Percentiles rank a stretch among this genome's conserved stretches.
These are phyloP conservation scores for Pollenia amentaria DNA, from an alignment of 2,888 invertebrate genomes.

Conservation along the genomic window DNA sequence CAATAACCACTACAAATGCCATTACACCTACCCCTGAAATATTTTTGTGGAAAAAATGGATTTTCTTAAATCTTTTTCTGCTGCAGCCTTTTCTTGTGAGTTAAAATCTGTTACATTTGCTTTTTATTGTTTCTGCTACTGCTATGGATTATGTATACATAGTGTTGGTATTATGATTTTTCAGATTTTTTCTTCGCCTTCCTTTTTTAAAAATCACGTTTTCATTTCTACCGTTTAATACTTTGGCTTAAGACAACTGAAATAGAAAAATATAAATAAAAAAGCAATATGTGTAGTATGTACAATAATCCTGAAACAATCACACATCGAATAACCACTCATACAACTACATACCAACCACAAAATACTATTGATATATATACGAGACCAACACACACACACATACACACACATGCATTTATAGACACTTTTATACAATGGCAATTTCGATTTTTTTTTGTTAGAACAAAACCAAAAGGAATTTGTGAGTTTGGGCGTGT, in stretches of 20 bases:
- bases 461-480: conserved; percentile 1
- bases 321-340: conserved; percentile 9
- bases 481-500: conserved; percentile 10
- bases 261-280: conserved; percentile 50
- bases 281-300: conserved; percentile 45
- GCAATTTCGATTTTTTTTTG: conserved; percentile 54
- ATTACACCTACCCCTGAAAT: too few relatives aligned
- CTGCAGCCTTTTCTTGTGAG: too few relatives aligned
- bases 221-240: conserved; percentile 40
- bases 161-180: conserved; percentile 38
- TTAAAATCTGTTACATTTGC: too few relatives aligned
- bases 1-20: too few relatives aligned
- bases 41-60: too few relatives aligned
- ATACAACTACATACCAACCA: conserved; percentile 39
- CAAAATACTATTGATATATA: conserved; percentile 27
- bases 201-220: conserved; percentile 46
- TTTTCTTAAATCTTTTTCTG: too few relatives aligned
- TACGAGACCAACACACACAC: conserved; percentile 26
- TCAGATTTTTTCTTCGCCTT: not conserved
- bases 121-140: not conserved
- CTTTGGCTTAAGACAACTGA: conserved; percentile 48
- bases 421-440: conserved; percentile 43
- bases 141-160: conserved; percentile 8
- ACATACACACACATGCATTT: conserved; percentile 18
- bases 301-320: conserved; percentile 62